These are phyloP conservation scores for Scaptomyza cyrtandrae DNA, from an alignment of 2,888 invertebrate species.

Conservation along the genomic window DNA sequence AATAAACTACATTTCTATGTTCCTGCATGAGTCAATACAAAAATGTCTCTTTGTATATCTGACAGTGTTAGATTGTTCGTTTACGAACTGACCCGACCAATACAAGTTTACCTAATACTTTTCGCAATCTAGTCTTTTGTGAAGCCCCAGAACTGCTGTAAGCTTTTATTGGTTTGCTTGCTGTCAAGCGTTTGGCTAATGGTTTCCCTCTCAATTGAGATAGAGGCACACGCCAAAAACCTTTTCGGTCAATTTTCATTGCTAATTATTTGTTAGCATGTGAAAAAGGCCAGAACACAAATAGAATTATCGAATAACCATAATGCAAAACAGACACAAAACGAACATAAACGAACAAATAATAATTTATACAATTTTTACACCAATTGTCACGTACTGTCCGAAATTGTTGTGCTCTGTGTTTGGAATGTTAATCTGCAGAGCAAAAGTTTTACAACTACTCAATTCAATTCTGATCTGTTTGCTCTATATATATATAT, in stretches of 20 bases:
- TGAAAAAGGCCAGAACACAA: conserved; percentile 22
- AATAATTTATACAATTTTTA: conserved; percentile 26
- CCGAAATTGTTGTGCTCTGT: conserved; percentile 10
- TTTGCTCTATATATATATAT: conserved; percentile 14
- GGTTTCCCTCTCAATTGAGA: conserved; percentile 11
- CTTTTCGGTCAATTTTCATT: conserved; percentile 24
- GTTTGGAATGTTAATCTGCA: conserved; percentile 40
- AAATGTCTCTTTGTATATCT: conserved; percentile 6
- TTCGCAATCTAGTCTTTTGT: background rate
- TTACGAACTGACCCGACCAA: conserved; percentile 4
- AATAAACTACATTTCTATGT: conserved; percentile 14
- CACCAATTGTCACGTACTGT: conserved; percentile 41
- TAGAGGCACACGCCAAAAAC: conserved; percentile 22
- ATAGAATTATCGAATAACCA: conserved; percentile 63
- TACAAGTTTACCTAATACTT: conserved; percentile 10
- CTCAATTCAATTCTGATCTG: conserved; percentile 35
- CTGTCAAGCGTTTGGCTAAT: conserved; percentile 20
- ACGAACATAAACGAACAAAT: background rate
- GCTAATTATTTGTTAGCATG: conserved; percentile 76
- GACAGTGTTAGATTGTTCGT: conserved; percentile 15
- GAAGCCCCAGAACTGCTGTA: conserved; percentile 48
- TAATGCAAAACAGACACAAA: conserved; percentile 33
- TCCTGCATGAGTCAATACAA: conserved; percentile 5
- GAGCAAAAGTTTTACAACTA: conserved; percentile 36
- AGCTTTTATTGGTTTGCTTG: conserved; percentile 15